Evolutionary conservation across 2,113 vertebrate species (phyloP).

Genomic region (Hydrolagus affinis): DNA sequence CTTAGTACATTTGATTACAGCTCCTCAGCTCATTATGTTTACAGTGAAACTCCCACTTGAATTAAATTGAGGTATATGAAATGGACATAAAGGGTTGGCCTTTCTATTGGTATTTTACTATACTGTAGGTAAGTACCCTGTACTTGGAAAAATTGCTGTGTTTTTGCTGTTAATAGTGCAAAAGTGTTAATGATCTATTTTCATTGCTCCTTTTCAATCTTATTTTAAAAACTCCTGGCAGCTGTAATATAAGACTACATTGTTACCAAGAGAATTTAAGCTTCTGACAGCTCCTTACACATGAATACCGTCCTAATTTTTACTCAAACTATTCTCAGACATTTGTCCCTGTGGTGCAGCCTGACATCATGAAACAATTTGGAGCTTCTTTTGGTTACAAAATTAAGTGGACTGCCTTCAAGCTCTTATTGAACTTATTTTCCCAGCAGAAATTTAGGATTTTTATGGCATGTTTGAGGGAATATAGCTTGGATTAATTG

Average conservation of each 20-base stretch:
- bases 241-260: not conserved
- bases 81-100: not conserved
- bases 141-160: not conserved
- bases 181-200: not conserved
- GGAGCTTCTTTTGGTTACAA: not conserved
- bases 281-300: not conserved
- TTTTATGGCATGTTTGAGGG: not conserved
- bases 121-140: not conserved
- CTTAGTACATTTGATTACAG: not conserved
- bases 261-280: not conserved
- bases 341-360: not conserved
- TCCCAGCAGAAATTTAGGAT: not conserved
- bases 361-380: not conserved
- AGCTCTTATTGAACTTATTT: not conserved
- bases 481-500: not conserved
- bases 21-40: not conserved
- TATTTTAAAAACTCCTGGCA: not conserved
- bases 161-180: not conserved
- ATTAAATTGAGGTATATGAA: not conserved
- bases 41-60: not conserved
- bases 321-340: not conserved
- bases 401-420: not conserved
- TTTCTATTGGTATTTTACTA: not conserved
- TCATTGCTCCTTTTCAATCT: not conserved
- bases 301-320: not conserved